phyloP scores from a whole-genome alignment of 2,113 vertebrate genomes.

The Pipa parva region DNA sequence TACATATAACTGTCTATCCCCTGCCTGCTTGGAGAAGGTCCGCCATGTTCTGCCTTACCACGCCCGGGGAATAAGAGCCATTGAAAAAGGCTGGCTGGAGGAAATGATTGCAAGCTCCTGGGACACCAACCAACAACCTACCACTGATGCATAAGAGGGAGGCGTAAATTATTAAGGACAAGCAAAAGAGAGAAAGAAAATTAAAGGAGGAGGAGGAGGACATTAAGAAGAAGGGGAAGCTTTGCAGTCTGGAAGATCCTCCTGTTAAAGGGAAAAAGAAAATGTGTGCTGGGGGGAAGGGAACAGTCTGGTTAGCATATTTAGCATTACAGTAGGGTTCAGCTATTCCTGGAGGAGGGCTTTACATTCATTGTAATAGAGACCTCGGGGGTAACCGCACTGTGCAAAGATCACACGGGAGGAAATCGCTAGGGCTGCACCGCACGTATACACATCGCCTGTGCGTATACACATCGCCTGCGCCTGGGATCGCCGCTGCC shows the following conservation, averaged over 20 bases:
- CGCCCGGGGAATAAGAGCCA: conserved; percentile 55
- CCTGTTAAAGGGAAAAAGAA: conserved; percentile 43
- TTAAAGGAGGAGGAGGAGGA: too few species aligned
- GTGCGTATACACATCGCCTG: too few species aligned
- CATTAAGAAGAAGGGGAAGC: not conserved
- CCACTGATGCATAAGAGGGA: not conserved
- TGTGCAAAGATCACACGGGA: conserved; percentile 1
- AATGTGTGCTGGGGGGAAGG: conserved; percentile 53
- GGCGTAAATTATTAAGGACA: not conserved
- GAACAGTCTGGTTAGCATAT: conserved; percentile 45
- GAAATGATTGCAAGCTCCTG: conserved; percentile 16
- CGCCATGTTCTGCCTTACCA: conserved; percentile 68
- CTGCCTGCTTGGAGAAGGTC: conserved; percentile 40
- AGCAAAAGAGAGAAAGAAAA: not conserved
- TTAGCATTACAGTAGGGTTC: conserved; percentile 43
- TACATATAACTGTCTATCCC: conserved; percentile 34
- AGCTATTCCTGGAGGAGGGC: conserved; percentile 12
- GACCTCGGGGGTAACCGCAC: conserved; percentile 40
- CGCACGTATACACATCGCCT: not conserved
- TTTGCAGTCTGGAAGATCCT: not conserved
- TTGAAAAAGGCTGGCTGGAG: conserved; percentile 39
- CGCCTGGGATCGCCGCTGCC: too few species aligned
- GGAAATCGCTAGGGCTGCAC: not conserved
- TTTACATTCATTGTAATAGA: not conserved
- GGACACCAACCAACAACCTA: not conserved